A percentile compares a stretch with the other conserved stretches of the same genome.
Conservation (phyloP, 2,888 invertebrate genomes). For the Macaria liturata region DNA sequence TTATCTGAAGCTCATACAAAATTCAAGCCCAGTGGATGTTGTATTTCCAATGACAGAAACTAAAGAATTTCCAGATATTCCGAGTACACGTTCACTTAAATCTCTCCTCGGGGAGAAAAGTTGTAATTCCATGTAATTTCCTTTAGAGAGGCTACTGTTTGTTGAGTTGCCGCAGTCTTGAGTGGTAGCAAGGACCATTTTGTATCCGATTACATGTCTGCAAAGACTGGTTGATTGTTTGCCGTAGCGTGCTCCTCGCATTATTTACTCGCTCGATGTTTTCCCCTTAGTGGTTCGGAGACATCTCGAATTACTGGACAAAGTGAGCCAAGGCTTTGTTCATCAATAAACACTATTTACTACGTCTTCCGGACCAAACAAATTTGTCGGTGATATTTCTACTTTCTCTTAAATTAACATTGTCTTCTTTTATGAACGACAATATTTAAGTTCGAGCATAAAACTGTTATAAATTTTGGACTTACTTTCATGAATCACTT, state of each 20-base stretch:
- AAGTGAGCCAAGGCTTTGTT: slow-evolving; percentile 40
- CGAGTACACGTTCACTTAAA: slow-evolving; percentile 43
- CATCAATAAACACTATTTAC: slow-evolving; percentile 27
- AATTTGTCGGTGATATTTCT: slow-evolving; percentile 9
- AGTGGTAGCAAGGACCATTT: slow-evolving; percentile 59
- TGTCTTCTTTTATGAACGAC: slow-evolving; percentile 11
- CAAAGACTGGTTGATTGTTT: slow-evolving; percentile 66
- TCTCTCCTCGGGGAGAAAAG: slow-evolving; percentile 47
- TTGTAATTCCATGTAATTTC: slow-evolving; percentile 61
- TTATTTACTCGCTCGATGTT: slow-evolving; percentile 66
- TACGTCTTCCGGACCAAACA: slow-evolving; percentile 11
- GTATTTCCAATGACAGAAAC: slow-evolving; percentile 37
- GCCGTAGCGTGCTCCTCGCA: slow-evolving; percentile 51
- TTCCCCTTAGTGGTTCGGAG: slow-evolving; percentile 54
- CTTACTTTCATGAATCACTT: slow-evolving; percentile 50
- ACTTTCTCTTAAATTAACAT: slow-evolving; percentile 2
- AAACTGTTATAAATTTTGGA: slow-evolving; percentile 35
- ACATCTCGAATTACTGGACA: slow-evolving; percentile 59
- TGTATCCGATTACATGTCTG: slow-evolving; percentile 71
- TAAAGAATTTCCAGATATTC: slow-evolving; percentile 39
- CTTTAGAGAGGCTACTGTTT: slow-evolving; percentile 54
- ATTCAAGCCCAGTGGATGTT: slow-evolving; percentile 38
- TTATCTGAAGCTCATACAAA: slow-evolving; percentile 37
- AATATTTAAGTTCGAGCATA: slow-evolving; percentile 21
- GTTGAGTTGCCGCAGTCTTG: slow-evolving; percentile 50